Evolutionary conservation across 2,113 vertebrate species (phyloP).

Genomic region (Lipophrys pholis): DNA sequence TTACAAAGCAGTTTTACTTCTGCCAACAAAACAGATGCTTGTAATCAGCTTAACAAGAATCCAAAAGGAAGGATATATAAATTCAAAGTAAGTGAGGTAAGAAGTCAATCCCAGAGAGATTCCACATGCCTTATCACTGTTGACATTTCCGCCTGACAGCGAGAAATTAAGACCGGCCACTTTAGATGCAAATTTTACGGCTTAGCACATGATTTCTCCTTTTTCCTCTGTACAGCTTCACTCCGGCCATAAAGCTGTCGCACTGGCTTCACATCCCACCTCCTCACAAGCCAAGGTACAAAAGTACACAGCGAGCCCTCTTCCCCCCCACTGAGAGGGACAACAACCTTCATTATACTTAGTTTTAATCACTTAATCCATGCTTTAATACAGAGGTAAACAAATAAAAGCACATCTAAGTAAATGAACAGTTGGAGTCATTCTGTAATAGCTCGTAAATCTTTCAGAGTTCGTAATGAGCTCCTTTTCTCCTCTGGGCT

Average conservation of each 20-base stretch:
- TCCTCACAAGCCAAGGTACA: constrained; percentile 34
- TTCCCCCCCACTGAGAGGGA: constrained; percentile 44
- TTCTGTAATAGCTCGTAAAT: constrained; percentile 78
- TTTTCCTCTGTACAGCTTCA: constrained; percentile 52
- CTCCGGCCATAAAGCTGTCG: constrained; percentile 64
- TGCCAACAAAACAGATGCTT: constrained; percentile 36
- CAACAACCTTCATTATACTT: constrained; percentile 67
- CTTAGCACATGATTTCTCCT: constrained; percentile 61
- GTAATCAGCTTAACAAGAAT: constrained; percentile 35
- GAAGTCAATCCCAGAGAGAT: constrained; percentile 20
- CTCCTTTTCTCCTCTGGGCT: constrained; percentile 67
- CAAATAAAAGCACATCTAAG: constrained; percentile 74
- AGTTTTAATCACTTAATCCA: constrained; percentile 77
- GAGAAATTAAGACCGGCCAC: constrained; percentile 59
- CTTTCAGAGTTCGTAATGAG: constrained; percentile 78
- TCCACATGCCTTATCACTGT: constrained; percentile 46
- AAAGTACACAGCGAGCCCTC: constrained; percentile 33
- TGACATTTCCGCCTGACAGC: constrained; percentile 61
- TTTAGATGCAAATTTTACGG: constrained; percentile 74
- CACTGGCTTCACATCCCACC: constrained; percentile 33
- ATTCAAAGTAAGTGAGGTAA: constrained; percentile 32
- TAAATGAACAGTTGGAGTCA: constrained; percentile 70
- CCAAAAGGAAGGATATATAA: constrained; percentile 22
- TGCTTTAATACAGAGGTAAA: constrained; percentile 75
- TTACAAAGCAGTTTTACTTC: constrained; percentile 35